Evolutionary conservation across 2,888 invertebrate genomes (phyloP).

Genomic region (Tolmerus cingulatus): DNA sequence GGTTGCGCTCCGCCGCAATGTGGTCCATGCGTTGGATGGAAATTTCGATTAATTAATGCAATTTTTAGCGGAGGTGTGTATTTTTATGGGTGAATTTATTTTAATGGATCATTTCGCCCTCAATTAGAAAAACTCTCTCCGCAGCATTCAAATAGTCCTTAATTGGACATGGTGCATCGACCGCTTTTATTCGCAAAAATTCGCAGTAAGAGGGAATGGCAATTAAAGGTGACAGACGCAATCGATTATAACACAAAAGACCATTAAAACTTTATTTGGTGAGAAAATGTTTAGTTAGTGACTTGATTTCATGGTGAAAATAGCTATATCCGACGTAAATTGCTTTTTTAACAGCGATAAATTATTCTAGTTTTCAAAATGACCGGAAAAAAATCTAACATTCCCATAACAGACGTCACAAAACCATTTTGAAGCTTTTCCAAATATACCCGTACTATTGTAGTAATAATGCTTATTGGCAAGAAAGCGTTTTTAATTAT

Average conservation of each 20-base stretch:
- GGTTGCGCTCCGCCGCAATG: not conserved
- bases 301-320: not conserved
- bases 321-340: not conserved
- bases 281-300: not conserved
- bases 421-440: not conserved
- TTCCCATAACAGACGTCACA: not conserved
- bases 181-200: not conserved
- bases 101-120: not conserved
- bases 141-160: not conserved
- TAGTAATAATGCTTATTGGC: not conserved
- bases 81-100: not conserved
- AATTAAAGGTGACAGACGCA: not conserved
- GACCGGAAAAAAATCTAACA: not conserved
- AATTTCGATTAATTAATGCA: not conserved
- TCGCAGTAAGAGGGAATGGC: not conserved
- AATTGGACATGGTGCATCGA: not conserved
- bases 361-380: not conserved
- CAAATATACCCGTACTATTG: not conserved
- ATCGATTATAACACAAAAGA: not conserved
- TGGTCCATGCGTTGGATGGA: not conserved
- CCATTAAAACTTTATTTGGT: not conserved
- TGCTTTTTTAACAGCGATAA: not conserved
- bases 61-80: not conserved
- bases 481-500: not conserved
- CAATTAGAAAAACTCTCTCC: not conserved